Evolutionary conservation across 2,797 vertebrate species (phyloP), one percentile per base, ranked within the genome.

Genomic region (Babyrousa celebensis): DNA sequence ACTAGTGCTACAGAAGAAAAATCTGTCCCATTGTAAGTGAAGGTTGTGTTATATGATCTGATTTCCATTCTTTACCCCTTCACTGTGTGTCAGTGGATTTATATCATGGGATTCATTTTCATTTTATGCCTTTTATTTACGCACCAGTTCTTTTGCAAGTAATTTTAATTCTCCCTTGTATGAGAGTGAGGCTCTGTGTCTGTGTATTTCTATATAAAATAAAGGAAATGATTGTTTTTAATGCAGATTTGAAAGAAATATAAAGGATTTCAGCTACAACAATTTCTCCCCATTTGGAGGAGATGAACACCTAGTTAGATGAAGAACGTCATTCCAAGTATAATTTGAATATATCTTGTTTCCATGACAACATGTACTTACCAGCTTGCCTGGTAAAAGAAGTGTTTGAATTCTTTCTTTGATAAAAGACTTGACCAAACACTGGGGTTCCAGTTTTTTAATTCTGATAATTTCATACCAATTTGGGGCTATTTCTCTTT

Each of bases 341-440:
- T 98, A 97, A 98, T 98, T 98, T 98, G 98, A 98, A 98, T 98
- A 98, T 93, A 98, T 98, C 97, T 98, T 97, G 98, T 99, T 99
- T 97, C 99, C 98, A 99, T 98, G 98, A 97, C 98, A 98, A 99
- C 98, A 93, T 97, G 95, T 82, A 67, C 98, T 98, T 98, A 98
- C 97, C 98, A 98, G 98, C 97, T 98, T 98, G 97, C 96, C 96
- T 98, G 97, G 98, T 98, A 97, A 96, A 97, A 95, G 54, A 96
- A 97, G 78, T 96, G 68, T 97, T 97, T 98, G 97, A 97, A 98
- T 98, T 98, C 98, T 98, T 98, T 98, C 98, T 98, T 97, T 97
- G 97, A 98, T 97, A 97, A 97, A 97, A 98, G 92, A 96, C 97
- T 98, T 98, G 97, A 97, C 96, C 98, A 98, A 98, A 97, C 92